Base-by-base conservation (phyloP, 2,113 vertebrate species). In the Trinectes maculatus region DNA sequence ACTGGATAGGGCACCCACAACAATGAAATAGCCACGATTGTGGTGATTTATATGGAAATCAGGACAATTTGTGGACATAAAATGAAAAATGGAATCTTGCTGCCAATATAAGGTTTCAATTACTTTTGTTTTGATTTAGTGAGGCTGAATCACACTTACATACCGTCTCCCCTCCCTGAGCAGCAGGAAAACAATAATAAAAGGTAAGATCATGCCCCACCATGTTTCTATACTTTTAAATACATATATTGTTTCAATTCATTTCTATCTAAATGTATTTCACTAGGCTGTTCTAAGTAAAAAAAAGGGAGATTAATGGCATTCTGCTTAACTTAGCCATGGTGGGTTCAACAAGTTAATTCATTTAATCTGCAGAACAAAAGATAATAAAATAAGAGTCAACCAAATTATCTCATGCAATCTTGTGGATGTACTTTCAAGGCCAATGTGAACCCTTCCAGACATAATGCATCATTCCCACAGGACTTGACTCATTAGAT, bases 1-100 rank as follows among this genome's bases (percentile, higher is more conserved):
- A 8, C 12, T 22, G 15, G 15, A n/a, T 15, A 33, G 65, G 49
- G 22, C 22, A 68, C 44, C 10, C 19, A 29, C 19, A 42, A 21
- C 24, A 29, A 59, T 46, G 53, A 59, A 78, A 68, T 53, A 79
- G 56, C 63, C 60, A 65, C 64, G 48, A 56, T 49, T 42, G 46
- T 49, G 28, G 7, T 44, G 64, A 88, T 85, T 85, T 74, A 85
- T 87, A 89, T 91, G 84, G 82, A 89, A 89, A 91, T 89, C 53
- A 79, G 67, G 21, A 31, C 25, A 43, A 43, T 46, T 39, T 53
- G 46, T 61, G 3, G 54, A 71, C 53, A 52, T 61, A 37, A 80
- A 83, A 68, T 62, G 67, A 85, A 78, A n/a, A 79, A 61, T 42
- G 54, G 36, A 68, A 58, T 43, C 62, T 69, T 16, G 13, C 22